Percentiles rank a stretch among this genome's conserved stretches.
These are phyloP conservation scores for Lepilemur septentrionalis DNA, from an alignment of 2,797 vertebrate species.

Conservation along the genomic window DNA sequence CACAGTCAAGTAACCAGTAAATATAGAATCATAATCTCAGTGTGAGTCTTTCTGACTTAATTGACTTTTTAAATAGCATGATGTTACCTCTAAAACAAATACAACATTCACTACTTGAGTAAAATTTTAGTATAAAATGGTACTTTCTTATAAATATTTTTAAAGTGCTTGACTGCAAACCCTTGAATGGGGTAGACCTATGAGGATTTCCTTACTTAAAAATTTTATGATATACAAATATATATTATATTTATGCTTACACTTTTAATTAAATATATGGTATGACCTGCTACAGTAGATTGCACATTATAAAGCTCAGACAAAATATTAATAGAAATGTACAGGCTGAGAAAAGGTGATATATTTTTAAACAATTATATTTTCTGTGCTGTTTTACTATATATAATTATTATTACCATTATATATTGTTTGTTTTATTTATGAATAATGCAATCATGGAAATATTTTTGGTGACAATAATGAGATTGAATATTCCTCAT, in stretches of 20 bases:
- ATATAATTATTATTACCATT: not conserved
- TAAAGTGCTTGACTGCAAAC: not conserved
- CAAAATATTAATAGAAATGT: not conserved
- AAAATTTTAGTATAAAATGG: constrained; percentile 1
- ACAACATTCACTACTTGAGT: not conserved
- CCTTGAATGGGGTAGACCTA: not conserved
- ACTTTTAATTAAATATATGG: constrained; percentile 21
- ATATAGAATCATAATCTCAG: not conserved
- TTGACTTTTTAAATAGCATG: not conserved
- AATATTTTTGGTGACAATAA: not conserved
- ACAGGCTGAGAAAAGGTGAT: not conserved
- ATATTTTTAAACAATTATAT: not conserved
- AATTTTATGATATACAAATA: not conserved
- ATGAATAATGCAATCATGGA: not conserved
- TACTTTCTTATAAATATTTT: not conserved
- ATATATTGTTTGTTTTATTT: not conserved
- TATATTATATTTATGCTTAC: not conserved
- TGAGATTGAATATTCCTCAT: not conserved
- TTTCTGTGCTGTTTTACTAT: not conserved
- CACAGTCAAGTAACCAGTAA: not conserved
- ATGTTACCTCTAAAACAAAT: not conserved
- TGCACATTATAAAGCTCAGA: not conserved
- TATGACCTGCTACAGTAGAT: not conserved
- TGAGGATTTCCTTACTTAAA: not conserved
- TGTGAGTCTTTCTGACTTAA: not conserved